Conservation (phyloP, 2,888 invertebrate genomes). For the Mycalesis mineus region DNA sequence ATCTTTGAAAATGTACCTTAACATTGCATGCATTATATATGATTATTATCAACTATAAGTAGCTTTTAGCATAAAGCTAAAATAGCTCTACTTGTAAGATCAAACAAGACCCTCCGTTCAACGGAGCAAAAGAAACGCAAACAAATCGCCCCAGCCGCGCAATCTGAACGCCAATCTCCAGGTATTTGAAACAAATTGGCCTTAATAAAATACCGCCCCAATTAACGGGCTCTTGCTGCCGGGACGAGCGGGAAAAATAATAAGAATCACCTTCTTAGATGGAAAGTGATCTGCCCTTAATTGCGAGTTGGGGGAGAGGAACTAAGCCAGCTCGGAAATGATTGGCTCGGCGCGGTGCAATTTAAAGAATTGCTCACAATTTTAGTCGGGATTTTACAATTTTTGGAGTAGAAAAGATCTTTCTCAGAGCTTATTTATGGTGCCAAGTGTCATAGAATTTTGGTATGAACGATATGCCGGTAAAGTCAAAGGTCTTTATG, state of each 20-base stretch:
- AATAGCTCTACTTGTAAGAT: no score
- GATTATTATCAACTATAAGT: no score
- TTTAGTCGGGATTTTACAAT: neutral
- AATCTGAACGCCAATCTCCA: constrained; percentile 52
- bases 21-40: no score
- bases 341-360: constrained; percentile 16
- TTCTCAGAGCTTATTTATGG: no score
- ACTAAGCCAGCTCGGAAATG: constrained; percentile 22
- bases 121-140: constrained; percentile 29
- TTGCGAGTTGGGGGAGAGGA: constrained; percentile 28
- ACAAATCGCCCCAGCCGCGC: constrained; percentile 47
- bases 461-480: no score
- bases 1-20: no score
- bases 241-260: constrained; percentile 55
- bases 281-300: constrained; percentile 55
- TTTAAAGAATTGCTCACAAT: constrained; percentile 24
- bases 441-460: no score
- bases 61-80: no score
- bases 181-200: constrained; percentile 73
- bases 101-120: neutral
- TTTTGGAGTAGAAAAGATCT: neutral
- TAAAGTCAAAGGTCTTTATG: no score
- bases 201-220: constrained; percentile 71
- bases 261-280: constrained; percentile 66
- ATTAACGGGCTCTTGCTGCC: constrained; percentile 53